Base-by-base conservation (phyloP, 92 coral and sea anemone species). In the Ricordea florida region DNA sequence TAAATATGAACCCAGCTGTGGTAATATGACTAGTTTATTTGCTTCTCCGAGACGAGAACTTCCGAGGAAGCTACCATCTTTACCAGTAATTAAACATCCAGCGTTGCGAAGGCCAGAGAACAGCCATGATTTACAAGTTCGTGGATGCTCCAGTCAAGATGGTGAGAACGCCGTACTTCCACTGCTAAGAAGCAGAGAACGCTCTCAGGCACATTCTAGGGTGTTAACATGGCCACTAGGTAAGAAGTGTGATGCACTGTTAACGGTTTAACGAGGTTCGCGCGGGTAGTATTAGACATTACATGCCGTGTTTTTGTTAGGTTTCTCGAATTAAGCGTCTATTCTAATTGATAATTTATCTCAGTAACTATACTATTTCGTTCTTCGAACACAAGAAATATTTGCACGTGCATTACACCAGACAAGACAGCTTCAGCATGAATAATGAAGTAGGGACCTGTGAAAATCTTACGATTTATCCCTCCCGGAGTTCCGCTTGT, bases 41-140 rank as follows among this genome's bases (percentile, higher is more conserved):
- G 47, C 80, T 45, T 32, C 69, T n/a, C 69, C 50, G 32, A 46
- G 67, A 1, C 69, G 46, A 58, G 69, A 73, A 22, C 21, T 58
- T 33, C 46, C 58, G 31, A 69, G 69, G 10, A 68, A 62, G 61
- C 69, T 85, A 4, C 86, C 75, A 5, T 47, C 84, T 2, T 57
- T 91, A 14, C 97, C 97, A 21, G 73, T 84, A 4, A 91, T 91
- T 14, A 87, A 91, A 25, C 93, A 91, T 70, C 93, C 97, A 3
- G 53, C 52, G 6, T 57, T 72, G 57, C 84, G 88, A 37, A 55
- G 62, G 13, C 20, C 87, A 62, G 74, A n/a, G 22, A 74, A 73
- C 69, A 59, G 79, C 55, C 65, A 62, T 72, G 90, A 79, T 1
- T 63, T 91, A 16, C 86, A 78, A 55, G 76, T 91, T 43, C 84